Conservation (phyloP, 2,888 invertebrate species). For the Carpatolechia fugitivella region DNA sequence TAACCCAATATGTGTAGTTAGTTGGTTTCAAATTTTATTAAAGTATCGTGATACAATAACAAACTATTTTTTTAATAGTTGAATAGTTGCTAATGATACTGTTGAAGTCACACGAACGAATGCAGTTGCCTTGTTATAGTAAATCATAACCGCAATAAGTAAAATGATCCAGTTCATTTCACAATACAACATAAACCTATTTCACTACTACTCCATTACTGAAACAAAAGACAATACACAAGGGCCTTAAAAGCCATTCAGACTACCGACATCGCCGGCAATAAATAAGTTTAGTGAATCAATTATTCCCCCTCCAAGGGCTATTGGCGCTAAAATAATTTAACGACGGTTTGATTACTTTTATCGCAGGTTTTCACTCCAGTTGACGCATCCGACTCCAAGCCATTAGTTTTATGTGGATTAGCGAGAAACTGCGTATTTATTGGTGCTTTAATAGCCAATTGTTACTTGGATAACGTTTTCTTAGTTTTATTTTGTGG, state of each 20-base stretch:
- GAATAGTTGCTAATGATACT: no score
- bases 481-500: neutral
- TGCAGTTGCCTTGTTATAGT: no score
- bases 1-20: no score
- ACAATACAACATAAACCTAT: no score
- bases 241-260: neutral
- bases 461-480: slow-evolving; percentile 36
- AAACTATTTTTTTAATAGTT: no score
- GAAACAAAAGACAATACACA: neutral
- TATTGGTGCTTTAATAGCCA: slow-evolving; percentile 49
- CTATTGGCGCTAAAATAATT: slow-evolving; percentile 63
- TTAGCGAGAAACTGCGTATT: slow-evolving; percentile 71
- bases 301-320: slow-evolving; percentile 38
- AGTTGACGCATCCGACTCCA: slow-evolving; percentile 62
- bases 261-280: neutral
- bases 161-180: no score
- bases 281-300: slow-evolving; percentile 23
- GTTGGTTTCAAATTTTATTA: no score
- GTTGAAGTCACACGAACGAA: no score
- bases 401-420: slow-evolving; percentile 77
- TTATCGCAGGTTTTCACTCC: slow-evolving; percentile 75
- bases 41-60: no score
- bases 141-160: no score
- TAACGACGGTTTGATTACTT: slow-evolving; percentile 77
- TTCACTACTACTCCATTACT: no score